Percentiles rank a stretch among this genome's conserved stretches.
phyloP scores from a whole-genome alignment of 2,888 invertebrate species.

The Hedya salicella region DNA sequence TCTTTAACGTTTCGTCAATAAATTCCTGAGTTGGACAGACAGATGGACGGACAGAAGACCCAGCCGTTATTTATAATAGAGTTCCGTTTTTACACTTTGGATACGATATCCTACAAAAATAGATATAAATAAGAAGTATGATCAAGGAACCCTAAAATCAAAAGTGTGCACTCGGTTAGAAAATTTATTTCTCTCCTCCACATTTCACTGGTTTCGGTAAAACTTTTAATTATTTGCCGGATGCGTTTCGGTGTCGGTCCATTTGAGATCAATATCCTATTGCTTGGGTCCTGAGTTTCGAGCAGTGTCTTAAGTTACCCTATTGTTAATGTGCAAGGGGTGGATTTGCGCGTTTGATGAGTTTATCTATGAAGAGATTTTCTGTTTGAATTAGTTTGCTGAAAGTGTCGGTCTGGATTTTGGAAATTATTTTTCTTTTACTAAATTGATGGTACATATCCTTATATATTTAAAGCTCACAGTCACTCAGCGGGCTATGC shows the following conservation, averaged over 20 bases:
- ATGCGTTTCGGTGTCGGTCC: slow-evolving; percentile 65
- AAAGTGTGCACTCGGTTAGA: slow-evolving; percentile 73
- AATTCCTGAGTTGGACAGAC: no score
- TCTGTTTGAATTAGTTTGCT: slow-evolving; percentile 14
- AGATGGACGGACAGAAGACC: no score
- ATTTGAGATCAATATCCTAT: slow-evolving; percentile 67
- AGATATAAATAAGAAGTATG: no score
- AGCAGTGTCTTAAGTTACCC: slow-evolving; percentile 37
- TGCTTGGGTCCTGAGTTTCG: slow-evolving; percentile 56
- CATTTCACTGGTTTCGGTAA: slow-evolving; percentile 74
- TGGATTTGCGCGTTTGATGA: slow-evolving; percentile 30
- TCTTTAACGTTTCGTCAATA: no score
- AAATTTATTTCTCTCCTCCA: slow-evolving; percentile 77
- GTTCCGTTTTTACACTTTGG: no score
- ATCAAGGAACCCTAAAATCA: slow-evolving; percentile 44
- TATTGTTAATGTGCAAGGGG: slow-evolving; percentile 40
- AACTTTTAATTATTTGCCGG: slow-evolving; percentile 82
- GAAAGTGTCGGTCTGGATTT: slow-evolving; percentile 3
- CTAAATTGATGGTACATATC: neutral
- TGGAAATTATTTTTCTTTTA: neutral
- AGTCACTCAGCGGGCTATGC: no score
- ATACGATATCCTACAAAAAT: no score
- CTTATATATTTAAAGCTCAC: no score
- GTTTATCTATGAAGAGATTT: slow-evolving; percentile 27
- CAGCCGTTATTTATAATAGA: no score